phyloP scores from a whole-genome alignment of 2,797 vertebrate species.

The Poeciliopsis gracilis region DNA sequence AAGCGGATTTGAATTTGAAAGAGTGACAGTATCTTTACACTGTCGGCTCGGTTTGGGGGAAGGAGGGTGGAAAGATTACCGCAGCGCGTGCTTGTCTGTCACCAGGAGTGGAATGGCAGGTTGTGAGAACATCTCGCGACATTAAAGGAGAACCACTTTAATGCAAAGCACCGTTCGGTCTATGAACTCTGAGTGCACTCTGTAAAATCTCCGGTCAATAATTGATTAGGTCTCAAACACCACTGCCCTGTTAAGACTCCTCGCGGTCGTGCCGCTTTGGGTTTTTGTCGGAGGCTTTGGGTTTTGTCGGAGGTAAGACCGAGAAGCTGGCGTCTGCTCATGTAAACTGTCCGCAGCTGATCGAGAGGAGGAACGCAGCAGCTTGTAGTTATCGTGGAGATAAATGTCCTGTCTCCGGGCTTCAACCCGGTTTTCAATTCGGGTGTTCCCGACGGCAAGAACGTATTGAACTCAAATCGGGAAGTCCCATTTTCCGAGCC shows the following conservation, averaged over 20 bases:
- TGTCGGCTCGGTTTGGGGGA: conserved; percentile 37
- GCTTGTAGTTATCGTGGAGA: conserved; percentile 19
- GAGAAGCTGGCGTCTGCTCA: conserved; percentile 19
- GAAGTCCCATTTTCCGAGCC: conserved; percentile 4
- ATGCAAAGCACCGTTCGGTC: conserved; percentile 38
- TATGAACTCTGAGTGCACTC: conserved; percentile 61
- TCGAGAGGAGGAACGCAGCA: not conserved
- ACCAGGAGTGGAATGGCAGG: conserved; percentile 22
- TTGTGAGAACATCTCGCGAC: conserved; percentile 24
- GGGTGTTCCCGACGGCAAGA: not conserved
- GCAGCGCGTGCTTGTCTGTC: conserved; percentile 35
- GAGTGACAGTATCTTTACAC: conserved; percentile 39
- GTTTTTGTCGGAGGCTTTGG: too few relatives aligned
- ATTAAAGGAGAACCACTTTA: conserved; percentile 45
- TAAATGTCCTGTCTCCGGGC: conserved; percentile 16
- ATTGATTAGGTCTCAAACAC: conserved; percentile 59
- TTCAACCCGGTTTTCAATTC: conserved; percentile 9
- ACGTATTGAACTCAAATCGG: conserved; percentile 14
- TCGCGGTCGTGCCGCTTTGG: conserved; percentile 8
- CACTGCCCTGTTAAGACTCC: conserved; percentile 11
- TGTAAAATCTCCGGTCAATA: conserved; percentile 59
- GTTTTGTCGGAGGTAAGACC: conserved; percentile 4
- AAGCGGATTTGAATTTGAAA: conserved; percentile 39
- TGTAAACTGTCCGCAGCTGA: conserved; percentile 23
- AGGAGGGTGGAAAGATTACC: conserved; percentile 23